Base-by-base conservation (phyloP, 2,888 invertebrate genomes). In the Ceratothoa steindachneri region DNA sequence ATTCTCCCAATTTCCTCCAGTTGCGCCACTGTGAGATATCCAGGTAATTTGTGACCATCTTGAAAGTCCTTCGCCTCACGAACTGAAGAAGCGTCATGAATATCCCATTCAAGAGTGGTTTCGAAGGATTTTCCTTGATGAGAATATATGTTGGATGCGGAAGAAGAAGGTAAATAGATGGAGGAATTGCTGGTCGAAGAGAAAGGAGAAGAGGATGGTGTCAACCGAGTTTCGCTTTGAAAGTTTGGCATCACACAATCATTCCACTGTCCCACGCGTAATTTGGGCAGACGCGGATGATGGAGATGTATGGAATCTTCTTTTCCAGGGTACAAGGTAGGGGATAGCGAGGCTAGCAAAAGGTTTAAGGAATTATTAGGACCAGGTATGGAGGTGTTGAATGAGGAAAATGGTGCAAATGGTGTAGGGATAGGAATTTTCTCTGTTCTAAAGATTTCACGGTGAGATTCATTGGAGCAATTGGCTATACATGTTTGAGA, bases 401-500 rank as follows among this genome's bases (percentile, higher is more conserved):
- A 60, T 22, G 19, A 60, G 24, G 60, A 60, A 24, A 60, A 60
- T 24, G 27, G 12, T 60, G 60, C 12, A 12, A 15, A 2, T 12
- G n/a, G 12, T 24, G 19, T 22, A 22, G 24, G 24, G 24, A 60
- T 2, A 19, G 52, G 15, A 2, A 51, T 51, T 1, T n/a, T n/a
- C n/a, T n/a, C n/a, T n/a, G n/a, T n/a, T n/a, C n/a, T n/a, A n/a
- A n/a, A n/a, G 41, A 41, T 41, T 41, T 41, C 41, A 15, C 15
- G 5, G 41, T 9, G 15, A 15, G 60, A 24, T 60, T 60, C 60
- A 24, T 24, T 68, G 2, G 55, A 30, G 30, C 75, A 75, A 9
- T 72, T 72, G 2, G 55, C 69, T 9, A 85, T 85, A 81, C 88
- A 88, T 0, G 87, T 85, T 24, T 88, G 85, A 75, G 88, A 87